These are phyloP conservation scores for Pelobates fuscus DNA, from an alignment of 2,113 vertebrate genomes.

Conservation along the genomic window DNA sequence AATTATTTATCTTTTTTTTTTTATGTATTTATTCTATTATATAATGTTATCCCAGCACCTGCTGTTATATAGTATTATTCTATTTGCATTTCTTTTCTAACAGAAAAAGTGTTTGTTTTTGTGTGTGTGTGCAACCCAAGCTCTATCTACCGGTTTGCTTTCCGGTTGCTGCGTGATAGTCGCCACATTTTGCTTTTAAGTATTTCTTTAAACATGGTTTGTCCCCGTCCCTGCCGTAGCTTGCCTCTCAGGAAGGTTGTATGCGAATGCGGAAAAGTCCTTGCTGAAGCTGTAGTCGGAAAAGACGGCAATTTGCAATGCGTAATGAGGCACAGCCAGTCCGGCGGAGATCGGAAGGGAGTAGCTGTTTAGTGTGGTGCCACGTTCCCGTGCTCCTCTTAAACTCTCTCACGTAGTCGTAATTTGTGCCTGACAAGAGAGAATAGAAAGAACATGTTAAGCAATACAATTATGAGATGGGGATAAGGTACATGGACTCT, in stretches of 20 bases:
- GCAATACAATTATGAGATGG: too few species aligned
- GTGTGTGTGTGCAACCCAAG: background rate
- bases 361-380: constrained; percentile 89
- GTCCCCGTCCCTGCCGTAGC: background rate
- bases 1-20: background rate
- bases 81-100: background rate
- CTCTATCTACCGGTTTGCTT: constrained; percentile 10
- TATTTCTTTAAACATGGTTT: background rate
- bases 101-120: background rate
- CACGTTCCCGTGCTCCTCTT: constrained; percentile 92
- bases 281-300: constrained; percentile 91
- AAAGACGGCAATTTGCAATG: constrained; percentile 95
- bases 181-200: constrained; percentile 5
- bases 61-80: background rate
- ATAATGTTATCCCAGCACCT: constrained; percentile 12
- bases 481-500: too few species aligned
- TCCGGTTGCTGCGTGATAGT: background rate
- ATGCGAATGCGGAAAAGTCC: constrained; percentile 88
- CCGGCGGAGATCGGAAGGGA: constrained; percentile 86
- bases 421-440: constrained; percentile 78
- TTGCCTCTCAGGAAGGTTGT: constrained; percentile 69
- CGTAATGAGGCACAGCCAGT: constrained; percentile 86
- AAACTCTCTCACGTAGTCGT: constrained; percentile 95
- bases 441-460: constrained; percentile 2
- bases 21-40: background rate